phyloP scores from a whole-genome alignment of 2,113 vertebrate genomes.

The Tor tambroides region DNA sequence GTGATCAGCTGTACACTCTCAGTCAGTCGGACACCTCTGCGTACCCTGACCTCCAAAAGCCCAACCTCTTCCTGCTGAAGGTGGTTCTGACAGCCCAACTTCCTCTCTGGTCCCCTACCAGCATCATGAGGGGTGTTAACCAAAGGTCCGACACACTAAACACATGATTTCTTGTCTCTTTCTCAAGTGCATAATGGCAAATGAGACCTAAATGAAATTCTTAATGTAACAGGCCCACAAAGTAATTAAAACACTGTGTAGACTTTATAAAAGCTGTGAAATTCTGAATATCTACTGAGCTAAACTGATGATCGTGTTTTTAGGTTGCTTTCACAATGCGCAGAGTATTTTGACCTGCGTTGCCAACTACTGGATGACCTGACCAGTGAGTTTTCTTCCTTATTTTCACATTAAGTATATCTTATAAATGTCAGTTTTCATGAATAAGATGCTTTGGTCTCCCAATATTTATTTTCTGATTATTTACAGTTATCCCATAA shows the following conservation, averaged over 20 bases:
- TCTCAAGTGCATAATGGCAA: neutral
- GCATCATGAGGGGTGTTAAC: slow-evolving; percentile 97
- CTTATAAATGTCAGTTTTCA: neutral
- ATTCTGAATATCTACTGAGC: neutral
- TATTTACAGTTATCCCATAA: neutral
- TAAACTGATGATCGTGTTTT: slow-evolving; percentile 16
- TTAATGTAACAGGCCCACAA: neutral
- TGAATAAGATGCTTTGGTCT: neutral
- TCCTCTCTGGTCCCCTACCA: slow-evolving; percentile 96
- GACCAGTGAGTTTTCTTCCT: slow-evolving; percentile 83
- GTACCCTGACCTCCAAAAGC: slow-evolving; percentile 92
- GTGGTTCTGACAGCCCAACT: slow-evolving; percentile 93
- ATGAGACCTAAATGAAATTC: neutral
- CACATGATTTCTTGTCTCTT: neutral
- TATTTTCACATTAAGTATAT: neutral
- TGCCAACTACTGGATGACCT: slow-evolving; percentile 96
- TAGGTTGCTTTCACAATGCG: slow-evolving; percentile 95
- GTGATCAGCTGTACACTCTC: slow-evolving; percentile 95
- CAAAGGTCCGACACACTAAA: slow-evolving; percentile 80
- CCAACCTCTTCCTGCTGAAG: slow-evolving; percentile 92
- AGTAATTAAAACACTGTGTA: neutral
- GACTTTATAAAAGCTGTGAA: neutral
- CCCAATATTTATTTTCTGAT: neutral
- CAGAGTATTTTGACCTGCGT: slow-evolving; percentile 96
- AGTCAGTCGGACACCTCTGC: slow-evolving; percentile 94